A percentile compares a stretch with the other conserved stretches of the same genome.
phyloP scores from a whole-genome alignment of 2,888 invertebrate species.

The Drosophila quasianomalipes region DNA sequence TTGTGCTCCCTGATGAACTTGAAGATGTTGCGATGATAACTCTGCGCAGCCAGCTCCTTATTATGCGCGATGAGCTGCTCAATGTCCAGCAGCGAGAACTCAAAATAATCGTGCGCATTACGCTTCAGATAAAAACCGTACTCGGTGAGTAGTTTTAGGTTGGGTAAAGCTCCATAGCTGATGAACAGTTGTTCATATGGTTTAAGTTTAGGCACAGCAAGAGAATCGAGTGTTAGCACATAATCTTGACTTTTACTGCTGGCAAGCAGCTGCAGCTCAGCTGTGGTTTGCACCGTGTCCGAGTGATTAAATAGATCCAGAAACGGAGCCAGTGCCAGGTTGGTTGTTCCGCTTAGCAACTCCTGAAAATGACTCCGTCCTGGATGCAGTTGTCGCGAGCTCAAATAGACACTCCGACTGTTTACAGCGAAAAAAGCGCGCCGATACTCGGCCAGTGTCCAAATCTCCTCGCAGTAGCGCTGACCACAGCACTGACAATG shows the following conservation, averaged over 20 bases:
- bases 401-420: conserved; percentile 92
- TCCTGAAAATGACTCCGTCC: conserved; percentile 80
- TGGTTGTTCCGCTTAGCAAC: conserved; percentile 87
- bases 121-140: conserved; percentile 93
- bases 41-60: conserved; percentile 71
- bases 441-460: conserved; percentile 88
- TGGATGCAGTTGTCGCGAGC: conserved; percentile 86
- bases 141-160: conserved; percentile 92
- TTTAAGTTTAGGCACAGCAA: conserved; percentile 83
- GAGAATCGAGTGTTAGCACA: conserved; percentile 64
- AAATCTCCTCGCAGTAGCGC: conserved; percentile 85
- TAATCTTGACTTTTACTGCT: conserved; percentile 49
- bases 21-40: conserved; percentile 87
- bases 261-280: conserved; percentile 73
- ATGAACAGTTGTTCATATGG: conserved; percentile 93
- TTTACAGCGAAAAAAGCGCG: conserved; percentile 95
- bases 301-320: conserved; percentile 96
- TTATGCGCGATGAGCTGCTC: conserved; percentile 84
- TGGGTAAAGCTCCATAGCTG: conserved; percentile 94
- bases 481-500: conserved; percentile 85
- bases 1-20: conserved; percentile 88
- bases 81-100: conserved; percentile 87
- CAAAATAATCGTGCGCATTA: conserved; percentile 90
- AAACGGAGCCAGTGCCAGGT: conserved; percentile 93
- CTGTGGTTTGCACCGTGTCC: conserved; percentile 87